phyloP scores from a whole-genome alignment of 2,888 invertebrate genomes.

The Oegoconia quadripuncta region DNA sequence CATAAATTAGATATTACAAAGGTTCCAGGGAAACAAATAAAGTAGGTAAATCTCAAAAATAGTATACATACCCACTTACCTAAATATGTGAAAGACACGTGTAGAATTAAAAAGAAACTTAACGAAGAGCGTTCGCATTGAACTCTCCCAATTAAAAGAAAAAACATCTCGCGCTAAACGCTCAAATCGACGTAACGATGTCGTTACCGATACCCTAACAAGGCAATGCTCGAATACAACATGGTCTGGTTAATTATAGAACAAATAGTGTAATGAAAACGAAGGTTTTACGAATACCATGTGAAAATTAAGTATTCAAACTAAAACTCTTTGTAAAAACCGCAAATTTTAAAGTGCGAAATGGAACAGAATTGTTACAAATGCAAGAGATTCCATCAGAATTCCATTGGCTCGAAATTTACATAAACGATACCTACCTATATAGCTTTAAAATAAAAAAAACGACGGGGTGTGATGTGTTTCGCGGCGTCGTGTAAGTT shows the following conservation, averaged over 20 bases:
- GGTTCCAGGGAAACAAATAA: too few species aligned
- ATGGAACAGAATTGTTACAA: too few species aligned
- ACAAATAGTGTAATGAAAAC: slow-evolving; percentile 42
- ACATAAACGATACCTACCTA: too few species aligned
- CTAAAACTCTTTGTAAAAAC: neutral
- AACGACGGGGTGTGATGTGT: too few species aligned
- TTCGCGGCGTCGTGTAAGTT: too few species aligned
- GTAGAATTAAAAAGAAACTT: slow-evolving; percentile 15
- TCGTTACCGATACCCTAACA: slow-evolving; percentile 66
- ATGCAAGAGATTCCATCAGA: neutral
- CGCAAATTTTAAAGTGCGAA: too few species aligned
- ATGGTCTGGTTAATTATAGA: slow-evolving; percentile 48
- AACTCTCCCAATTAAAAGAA: slow-evolving; percentile 56
- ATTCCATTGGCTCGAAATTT: too few species aligned
- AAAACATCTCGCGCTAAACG: slow-evolving; percentile 54
- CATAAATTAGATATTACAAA: too few species aligned
- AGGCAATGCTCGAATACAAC: slow-evolving; percentile 42
- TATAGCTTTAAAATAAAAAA: too few species aligned
- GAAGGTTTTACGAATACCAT: slow-evolving; percentile 35
- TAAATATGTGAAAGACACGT: slow-evolving; percentile 1
- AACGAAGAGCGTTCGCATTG: slow-evolving; percentile 26
- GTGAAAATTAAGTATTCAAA: slow-evolving; percentile 24
- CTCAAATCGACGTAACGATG: slow-evolving; percentile 63
- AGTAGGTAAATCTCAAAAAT: too few species aligned
- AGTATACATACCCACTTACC: too few species aligned